Base-by-base conservation (phyloP, 2,113 vertebrate species). In the Anarhynchus alexandrinus region DNA sequence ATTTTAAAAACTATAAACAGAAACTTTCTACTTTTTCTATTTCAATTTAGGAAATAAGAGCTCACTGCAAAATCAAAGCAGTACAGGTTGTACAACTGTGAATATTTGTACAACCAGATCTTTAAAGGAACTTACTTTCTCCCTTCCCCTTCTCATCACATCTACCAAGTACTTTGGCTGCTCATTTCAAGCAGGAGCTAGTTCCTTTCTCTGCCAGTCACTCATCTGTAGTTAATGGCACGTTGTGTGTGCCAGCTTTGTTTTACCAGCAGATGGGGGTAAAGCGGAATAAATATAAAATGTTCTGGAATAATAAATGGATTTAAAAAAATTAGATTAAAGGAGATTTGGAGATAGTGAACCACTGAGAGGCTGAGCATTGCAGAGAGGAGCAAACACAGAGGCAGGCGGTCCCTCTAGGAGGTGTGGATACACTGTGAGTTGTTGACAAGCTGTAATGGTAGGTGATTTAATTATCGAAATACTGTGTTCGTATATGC, bases 251-350 rank as follows among this genome's bases (percentile, higher is more conserved):
- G 74, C 38, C 16, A 36, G 38, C 67, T 92, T 59, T 36, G 66
- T 72, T 76, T 58, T 69, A 89, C 94, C 96, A 94, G 94, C 83
- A 97, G 95, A 12, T 95, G 95, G 94, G 29, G 22, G 11, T 93
- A 92, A 89, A 95, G 70, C 26, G 15, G 55, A 94, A 88, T 52
- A 81, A 94, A 94, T 91, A 36, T 9, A 52, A 92, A 80, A 71
- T 30, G 30, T 62, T 88, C 38, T 54, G 57, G 30, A 62, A 76
- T 66, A 86, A 83, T 52, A 32, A 81, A 51, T 29, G 6, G 51
- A 49, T 36, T 47, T 20, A 1, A 34, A 15, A 67, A 19, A 51
- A n/a, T 9, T 10, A 57, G 30, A 32, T 5, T 3, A 64, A 82
- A 76, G n/a, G 42, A 83, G 32, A 11, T 18, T 45, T 61, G 40